A percentile compares a stretch with the other conserved stretches of the same genome.
These are phyloP conservation scores for Hyperoplus immaculatus DNA, from an alignment of 2,797 vertebrate genomes.

Conservation along the genomic window DNA sequence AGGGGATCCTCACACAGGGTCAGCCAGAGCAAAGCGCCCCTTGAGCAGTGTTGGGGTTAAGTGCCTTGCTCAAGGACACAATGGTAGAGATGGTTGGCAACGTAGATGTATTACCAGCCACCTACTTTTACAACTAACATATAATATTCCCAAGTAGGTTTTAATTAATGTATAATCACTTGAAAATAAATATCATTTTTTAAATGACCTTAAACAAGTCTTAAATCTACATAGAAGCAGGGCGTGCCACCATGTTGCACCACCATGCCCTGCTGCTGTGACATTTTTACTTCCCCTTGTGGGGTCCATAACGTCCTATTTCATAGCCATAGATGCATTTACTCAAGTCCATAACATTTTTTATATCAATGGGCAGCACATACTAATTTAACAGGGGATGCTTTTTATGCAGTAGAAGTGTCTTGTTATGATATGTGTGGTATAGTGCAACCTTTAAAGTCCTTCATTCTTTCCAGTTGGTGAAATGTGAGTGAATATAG, in stretches of 20 bases:
- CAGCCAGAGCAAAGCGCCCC: too few species aligned
- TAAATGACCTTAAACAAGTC: too few species aligned
- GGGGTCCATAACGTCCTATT: conserved; percentile 18
- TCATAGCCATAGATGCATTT: conserved; percentile 9
- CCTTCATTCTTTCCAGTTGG: neutral
- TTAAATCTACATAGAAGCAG: too few species aligned
- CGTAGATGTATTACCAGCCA: too few species aligned
- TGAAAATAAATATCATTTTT: too few species aligned
- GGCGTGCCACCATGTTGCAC: neutral
- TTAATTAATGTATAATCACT: neutral
- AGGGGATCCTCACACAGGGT: too few species aligned
- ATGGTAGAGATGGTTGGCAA: too few species aligned
- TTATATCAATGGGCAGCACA: conserved; percentile 8
- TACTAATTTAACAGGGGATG: conserved; percentile 1
- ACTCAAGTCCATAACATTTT: conserved; percentile 18
- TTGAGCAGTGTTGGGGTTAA: too few species aligned
- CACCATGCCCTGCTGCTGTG: neutral
- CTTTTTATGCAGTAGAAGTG: neutral
- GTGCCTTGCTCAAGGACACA: too few species aligned
- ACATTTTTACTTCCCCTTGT: neutral
- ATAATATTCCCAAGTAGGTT: conserved; percentile 1
- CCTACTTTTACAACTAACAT: too few species aligned
- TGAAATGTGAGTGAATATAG: conserved; percentile 6
- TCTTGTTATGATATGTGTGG: neutral
- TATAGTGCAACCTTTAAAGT: neutral